Conservation (phyloP, 1,140 invertebrate species). For the Chrysopa pallens region DNA sequence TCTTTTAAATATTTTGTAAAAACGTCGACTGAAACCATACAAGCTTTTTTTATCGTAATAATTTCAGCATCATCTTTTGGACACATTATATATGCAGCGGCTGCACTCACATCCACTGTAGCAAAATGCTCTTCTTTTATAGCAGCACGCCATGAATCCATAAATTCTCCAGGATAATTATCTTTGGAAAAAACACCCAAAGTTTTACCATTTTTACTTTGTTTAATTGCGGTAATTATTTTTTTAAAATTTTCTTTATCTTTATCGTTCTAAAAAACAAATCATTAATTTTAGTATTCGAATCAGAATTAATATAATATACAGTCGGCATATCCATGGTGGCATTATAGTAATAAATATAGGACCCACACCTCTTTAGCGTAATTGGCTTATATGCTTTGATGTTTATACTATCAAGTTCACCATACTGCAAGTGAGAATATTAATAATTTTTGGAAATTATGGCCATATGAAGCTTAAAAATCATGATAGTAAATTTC, state of each 20-base stretch:
- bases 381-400: no score
- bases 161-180: constrained; percentile 82
- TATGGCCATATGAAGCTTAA: no score
- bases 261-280: constrained; percentile 61
- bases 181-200: constrained; percentile 92
- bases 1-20: constrained; percentile 94
- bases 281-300: no score
- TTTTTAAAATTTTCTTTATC: constrained; percentile 89
- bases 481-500: no score
- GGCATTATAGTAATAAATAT: no score
- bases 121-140: constrained; percentile 65
- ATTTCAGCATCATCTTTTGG: constrained; percentile 92
- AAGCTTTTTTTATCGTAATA: constrained; percentile 85
- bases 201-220: constrained; percentile 76
- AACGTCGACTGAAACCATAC: constrained; percentile 80
- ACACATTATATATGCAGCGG: constrained; percentile 75
- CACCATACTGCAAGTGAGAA: no score
- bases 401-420: no score
- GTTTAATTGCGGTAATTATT: constrained; percentile 68
- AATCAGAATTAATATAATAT: no score
- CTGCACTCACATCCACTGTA: constrained; percentile 71
- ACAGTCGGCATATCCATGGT: no score
- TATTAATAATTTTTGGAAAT: no score
- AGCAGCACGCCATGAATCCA: constrained; percentile 72
- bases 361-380: no score